These are phyloP conservation scores for Acanthococcus lagerstroemiae DNA, from an alignment of 2,888 invertebrate genomes.

Conservation along the genomic window DNA sequence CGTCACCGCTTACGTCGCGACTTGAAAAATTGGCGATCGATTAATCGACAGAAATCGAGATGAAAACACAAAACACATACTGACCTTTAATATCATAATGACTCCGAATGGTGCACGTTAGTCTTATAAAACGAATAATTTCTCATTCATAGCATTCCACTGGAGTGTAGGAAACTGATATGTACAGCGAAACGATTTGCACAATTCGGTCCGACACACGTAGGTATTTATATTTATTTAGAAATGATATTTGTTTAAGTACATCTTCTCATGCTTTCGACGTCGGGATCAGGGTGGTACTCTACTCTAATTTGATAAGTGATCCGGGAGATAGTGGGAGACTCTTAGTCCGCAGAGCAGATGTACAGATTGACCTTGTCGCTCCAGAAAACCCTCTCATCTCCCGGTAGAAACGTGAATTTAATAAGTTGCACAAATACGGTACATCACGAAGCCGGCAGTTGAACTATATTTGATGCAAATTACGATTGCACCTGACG, in stretches of 20 bases:
- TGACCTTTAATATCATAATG: too few relatives aligned
- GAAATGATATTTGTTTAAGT: constrained; percentile 4
- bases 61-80: too few relatives aligned
- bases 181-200: constrained; percentile 7
- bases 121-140: too few relatives aligned
- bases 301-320: constrained; percentile 19
- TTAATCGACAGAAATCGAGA: too few relatives aligned
- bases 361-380: constrained; percentile 10
- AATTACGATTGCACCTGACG: constrained; percentile 28
- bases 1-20: too few relatives aligned
- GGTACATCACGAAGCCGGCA: constrained; percentile 27
- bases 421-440: constrained; percentile 21
- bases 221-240: neutral
- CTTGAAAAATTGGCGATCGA: too few relatives aligned
- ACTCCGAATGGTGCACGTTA: too few relatives aligned
- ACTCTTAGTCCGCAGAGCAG: neutral
- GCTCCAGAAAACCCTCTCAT: constrained; percentile 14
- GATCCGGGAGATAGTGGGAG: neutral
- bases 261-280: constrained; percentile 13
- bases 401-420: constrained; percentile 19
- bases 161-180: too few relatives aligned
- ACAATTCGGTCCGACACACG: neutral
- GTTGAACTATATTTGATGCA: constrained; percentile 26
- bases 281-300: constrained; percentile 16
- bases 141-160: too few relatives aligned